Percentiles rank a stretch among this genome's conserved stretches.
phyloP scores from a whole-genome alignment of 64 coral and sea anemone genomes.

The Montipora cactus region DNA sequence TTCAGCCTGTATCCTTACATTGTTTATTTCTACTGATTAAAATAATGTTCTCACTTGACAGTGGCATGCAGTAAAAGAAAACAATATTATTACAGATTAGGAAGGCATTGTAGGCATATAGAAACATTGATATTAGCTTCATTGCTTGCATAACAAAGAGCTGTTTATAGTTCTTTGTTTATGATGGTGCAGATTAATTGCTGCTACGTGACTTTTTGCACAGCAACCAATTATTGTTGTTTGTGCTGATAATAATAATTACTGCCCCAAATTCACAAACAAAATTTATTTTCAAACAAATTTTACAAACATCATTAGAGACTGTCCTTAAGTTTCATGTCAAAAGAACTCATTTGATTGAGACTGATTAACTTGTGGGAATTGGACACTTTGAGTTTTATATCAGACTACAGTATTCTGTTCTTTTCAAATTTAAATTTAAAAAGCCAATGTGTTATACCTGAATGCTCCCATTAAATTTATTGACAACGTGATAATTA shows the following conservation, averaged over 20 bases:
- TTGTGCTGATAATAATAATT: not conserved
- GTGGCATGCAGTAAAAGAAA: too few relatives aligned
- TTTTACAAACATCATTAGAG: not conserved
- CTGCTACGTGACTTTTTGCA: constrained; percentile 2
- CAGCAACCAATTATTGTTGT: not conserved
- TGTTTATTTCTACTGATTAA: too few relatives aligned
- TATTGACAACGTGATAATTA: too few relatives aligned
- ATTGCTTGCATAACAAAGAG: not conserved
- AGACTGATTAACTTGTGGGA: too few relatives aligned
- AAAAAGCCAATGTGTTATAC: not conserved
- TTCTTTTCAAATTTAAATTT: not conserved
- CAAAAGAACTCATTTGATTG: too few relatives aligned
- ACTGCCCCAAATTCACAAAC: not conserved
- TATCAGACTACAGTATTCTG: too few relatives aligned
- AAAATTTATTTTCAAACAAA: not conserved
- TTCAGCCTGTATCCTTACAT: too few relatives aligned
- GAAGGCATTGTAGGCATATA: not conserved
- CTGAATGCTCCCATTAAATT: not conserved
- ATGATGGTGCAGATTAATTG: not conserved
- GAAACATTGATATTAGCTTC: not conserved
- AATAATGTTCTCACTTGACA: too few relatives aligned
- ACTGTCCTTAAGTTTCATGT: too few relatives aligned
- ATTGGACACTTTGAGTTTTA: too few relatives aligned
- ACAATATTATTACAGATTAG: not conserved
- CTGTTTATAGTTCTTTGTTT: constrained; percentile 1